Base-by-base conservation (phyloP, 2,888 invertebrate genomes). In the Sphinx pinastri region DNA sequence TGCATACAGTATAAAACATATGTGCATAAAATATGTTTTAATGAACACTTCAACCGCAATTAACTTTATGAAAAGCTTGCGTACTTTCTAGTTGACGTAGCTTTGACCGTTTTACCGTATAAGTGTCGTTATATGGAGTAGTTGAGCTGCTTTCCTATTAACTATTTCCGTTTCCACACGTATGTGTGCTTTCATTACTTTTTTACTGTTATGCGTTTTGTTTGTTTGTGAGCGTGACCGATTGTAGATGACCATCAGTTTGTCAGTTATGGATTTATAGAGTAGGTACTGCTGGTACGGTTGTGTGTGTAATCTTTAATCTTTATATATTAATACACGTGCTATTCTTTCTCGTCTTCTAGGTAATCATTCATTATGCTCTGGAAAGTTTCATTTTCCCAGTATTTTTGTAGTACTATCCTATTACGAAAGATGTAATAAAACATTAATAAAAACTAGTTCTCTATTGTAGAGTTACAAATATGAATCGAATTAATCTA, bases 101-200 rank as follows among this genome's bases (percentile, higher is more conserved):
- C 47, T 47, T 63, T 7, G 47, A 1, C 60, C 16, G 11, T 63
- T 63, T 63, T 19, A 49, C 63, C 63, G 47, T 63, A 63, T 63
- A 49, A 63, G 63, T 49, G 47, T 63, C 7, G 58, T 58, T 13
- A 63, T 63, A 13, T 49, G 49, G 13, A 63, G 47, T 49, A 63
- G 63, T 63, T 63, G 45, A 63, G 68, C 75, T 54, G 78, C 82
- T 84, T 82, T 84, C 83, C 81, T 47, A 63, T 63, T 49, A 81
- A 77, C 76, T 77, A 77, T 74, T 68, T 68, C 70, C 63, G 70
- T 77, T 77, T 79, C 73, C 71, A 75, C 75, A 72, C 47, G 60
- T 38, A 14, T 59, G 59, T 70, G 70, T 74, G 76, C 74, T 54
- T 74, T 67, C 63, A 67, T 72, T 63, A 52, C 76, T 75, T 74